Base-by-base conservation (phyloP, 2,113 vertebrate species). In the Okapia johnstoni region DNA sequence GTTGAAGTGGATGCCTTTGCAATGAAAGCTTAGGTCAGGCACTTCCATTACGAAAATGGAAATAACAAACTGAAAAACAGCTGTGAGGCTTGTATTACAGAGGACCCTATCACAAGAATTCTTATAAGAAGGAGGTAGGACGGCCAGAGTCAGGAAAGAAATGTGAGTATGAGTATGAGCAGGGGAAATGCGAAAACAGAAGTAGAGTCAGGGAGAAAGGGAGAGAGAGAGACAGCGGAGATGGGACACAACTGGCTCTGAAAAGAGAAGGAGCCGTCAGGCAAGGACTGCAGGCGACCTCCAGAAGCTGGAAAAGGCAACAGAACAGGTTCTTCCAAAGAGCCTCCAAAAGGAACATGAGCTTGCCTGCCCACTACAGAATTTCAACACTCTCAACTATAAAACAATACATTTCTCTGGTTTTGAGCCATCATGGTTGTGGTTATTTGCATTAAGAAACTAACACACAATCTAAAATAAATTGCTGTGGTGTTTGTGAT, bases 261-360 rank as follows among this genome's bases (percentile, higher is more conserved):
- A 33, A 26, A 9, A 77, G 1, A 30, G 21, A 63, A 28, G 6
- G 13, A 5, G 23, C 36, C 3, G 5, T 3, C 2, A 79, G 15
- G 4, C 7, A 48, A 50, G 12, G 0, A 33, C 6, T 11, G 2
- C 8, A 83, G 26, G 26, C 55, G 40, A 13, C 3, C 1, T 55
- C 15, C 1, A 13, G 48, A 36, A 58, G 2, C 2, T 60, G 8
- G 8, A 12, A 46, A 58, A 55, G 21, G 23, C 55, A 58, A 21
- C 0, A 5, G 6, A 12, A 3, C 0, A 40, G 19, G 19, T 26
- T 26, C 25, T 84, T 70, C 0, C 16, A 12, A 17, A 7, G 2
- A 46, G 0, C 3, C 4, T 63, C 26, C 1, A 16, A 4, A 79
- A 52, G 11, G 15, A 33, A 25, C 23, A 30, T 14, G 43, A 8